Base-by-base conservation (phyloP, 2,888 invertebrate genomes). In the Drosophila neutralis region DNA sequence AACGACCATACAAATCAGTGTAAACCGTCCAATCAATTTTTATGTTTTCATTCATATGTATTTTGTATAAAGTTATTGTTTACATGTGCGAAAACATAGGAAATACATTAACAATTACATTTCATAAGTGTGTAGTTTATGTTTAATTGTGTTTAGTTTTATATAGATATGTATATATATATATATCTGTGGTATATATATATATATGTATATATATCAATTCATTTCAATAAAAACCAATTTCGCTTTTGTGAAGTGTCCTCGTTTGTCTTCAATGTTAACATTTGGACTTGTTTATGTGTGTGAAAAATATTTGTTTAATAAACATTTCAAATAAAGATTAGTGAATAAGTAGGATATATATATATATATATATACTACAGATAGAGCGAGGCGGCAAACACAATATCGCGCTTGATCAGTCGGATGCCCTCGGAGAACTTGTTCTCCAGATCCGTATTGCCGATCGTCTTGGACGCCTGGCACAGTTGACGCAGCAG, bases 391-490 rank as follows among this genome's bases (percentile, higher is more conserved):
- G 98, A 99, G 67, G 99, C 99, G 29, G 99, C 99, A 94, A 99
- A 99, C n/a, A 99, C 98, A 92, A 99, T 99, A 93, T 99, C 99
- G 80, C 99, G 95, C 93, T 99, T 99, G 68, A 99, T 95, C 76
- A 97, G 93, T 90, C 96, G 97, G 80, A 98, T 97, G 69, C 97
- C 97, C 91, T 98, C 97, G 80, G 97, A 96, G 93, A 99, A 99
- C 94, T 99, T 99, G 89, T 97, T 97, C 94, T 99, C 99, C 77
- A 99, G 94, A 84, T 98, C 98, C 0, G 97, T 96, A 92, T 98
- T 99, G 21, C 99, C 99, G 81, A 99, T 99, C 82, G 97, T 98
- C 94, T 98, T 99, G 3, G 98, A 96, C 3, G 99, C 99, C 93
- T 98, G 98, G 82, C 97, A 97, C 94, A 99, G 95, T 93, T 99